Conservation (phyloP, 2,888 invertebrate genomes). For the Candidula unifasciata region DNA sequence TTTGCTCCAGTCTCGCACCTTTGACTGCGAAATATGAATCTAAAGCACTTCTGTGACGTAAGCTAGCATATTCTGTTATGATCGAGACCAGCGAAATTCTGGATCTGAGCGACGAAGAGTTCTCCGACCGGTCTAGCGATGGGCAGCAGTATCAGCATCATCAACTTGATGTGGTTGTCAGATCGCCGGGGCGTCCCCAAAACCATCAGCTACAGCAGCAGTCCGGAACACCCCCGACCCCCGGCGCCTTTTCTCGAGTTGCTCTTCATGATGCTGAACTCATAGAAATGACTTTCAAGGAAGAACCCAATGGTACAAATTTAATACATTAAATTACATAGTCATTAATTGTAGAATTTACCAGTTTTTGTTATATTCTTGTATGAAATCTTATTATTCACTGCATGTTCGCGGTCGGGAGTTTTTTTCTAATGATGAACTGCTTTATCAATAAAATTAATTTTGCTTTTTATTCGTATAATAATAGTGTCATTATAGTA, state of each 20-base stretch:
- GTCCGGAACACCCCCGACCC: slow-evolving; percentile 25
- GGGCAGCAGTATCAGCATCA: slow-evolving; percentile 29
- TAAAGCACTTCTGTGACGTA: slow-evolving; percentile 12
- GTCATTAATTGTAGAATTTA: neutral
- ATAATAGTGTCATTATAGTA: no score
- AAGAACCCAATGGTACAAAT: slow-evolving; percentile 44
- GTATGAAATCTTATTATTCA: no score
- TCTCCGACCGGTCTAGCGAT: slow-evolving; percentile 49
- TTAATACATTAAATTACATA: neutral
- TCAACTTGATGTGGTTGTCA: neutral
- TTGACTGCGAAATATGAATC: slow-evolving; percentile 38
- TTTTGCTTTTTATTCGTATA: no score
- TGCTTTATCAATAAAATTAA: no score
- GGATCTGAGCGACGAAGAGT: slow-evolving; percentile 51
- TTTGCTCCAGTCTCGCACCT: neutral
- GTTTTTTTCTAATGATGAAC: no score
- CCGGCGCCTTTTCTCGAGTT: slow-evolving; percentile 24
- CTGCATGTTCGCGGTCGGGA: no score
- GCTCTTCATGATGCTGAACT: slow-evolving; percentile 23
- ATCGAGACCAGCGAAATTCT: slow-evolving; percentile 51
- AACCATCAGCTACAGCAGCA: neutral
- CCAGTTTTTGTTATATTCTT: no score
- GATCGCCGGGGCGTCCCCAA: neutral
- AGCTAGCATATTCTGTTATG: slow-evolving; percentile 44
- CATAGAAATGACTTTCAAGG: slow-evolving; percentile 43